Evolutionary conservation across 2,888 invertebrate genomes (phyloP).

Genomic region (Drosophila macrothrix): DNA sequence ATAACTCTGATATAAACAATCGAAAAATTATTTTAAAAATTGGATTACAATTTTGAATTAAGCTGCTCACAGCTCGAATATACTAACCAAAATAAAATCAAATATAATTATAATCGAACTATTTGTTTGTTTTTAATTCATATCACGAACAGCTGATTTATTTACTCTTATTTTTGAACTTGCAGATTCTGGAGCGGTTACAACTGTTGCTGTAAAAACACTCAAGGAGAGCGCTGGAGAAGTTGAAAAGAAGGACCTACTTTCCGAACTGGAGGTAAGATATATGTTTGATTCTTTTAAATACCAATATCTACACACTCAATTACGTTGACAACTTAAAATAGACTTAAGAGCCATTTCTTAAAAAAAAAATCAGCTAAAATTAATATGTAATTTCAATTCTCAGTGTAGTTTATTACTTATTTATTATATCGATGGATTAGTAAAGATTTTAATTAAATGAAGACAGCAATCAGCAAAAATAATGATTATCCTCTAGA

Average conservation of each 20-base stretch:
- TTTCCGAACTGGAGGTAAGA: constrained; percentile 90
- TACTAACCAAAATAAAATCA: background rate
- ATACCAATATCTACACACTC: too few species aligned
- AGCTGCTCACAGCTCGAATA: background rate
- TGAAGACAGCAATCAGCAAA: background rate
- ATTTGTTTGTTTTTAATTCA: background rate
- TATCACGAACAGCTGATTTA: background rate
- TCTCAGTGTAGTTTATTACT: background rate
- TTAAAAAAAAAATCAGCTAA: background rate
- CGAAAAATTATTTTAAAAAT: background rate
- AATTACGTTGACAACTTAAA: too few species aligned
- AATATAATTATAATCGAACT: background rate
- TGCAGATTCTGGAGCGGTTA: constrained; percentile 88
- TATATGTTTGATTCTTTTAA: background rate
- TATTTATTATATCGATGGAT: background rate
- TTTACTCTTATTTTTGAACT: background rate
- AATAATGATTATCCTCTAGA: background rate
- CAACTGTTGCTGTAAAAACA: constrained; percentile 96
- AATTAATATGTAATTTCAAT: background rate
- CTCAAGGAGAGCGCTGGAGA: constrained; percentile 96
- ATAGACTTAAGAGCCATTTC: background rate
- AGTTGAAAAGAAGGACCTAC: constrained; percentile 93
- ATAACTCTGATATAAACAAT: background rate
- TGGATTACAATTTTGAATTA: too few species aligned
- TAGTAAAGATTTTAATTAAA: background rate